Conservation (phyloP, 1,140 invertebrate genomes). For the honey bee (Apis mellifera) region Amel_HAv3.1 CM009934.2:10480501-10481000, state of each 20-base stretch:
- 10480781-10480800: constrained; percentile 20
- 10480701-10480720: constrained; percentile 75
- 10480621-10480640: constrained; percentile 64
- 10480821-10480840: no score
- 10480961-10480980: no score
- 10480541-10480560: no score
- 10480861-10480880: no score
- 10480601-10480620: not conserved
- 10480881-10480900: no score
- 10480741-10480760: constrained; percentile 57
- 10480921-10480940: no score
- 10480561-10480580: not conserved
- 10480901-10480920: no score
- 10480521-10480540: no score
- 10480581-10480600: not conserved
- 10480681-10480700: constrained; percentile 74
- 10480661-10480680: constrained; percentile 58
- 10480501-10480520: no score
- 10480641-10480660: constrained; percentile 74
- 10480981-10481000: no score
- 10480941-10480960: no score
- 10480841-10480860: no score
- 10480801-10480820: not conserved
- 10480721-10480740: constrained; percentile 78
- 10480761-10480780: constrained; percentile 73